A percentile compares a stretch with the other conserved stretches of the same genome.
Evolutionary conservation across 2,797 vertebrate genomes (phyloP).

Genomic region (Fratercula arctica): DNA sequence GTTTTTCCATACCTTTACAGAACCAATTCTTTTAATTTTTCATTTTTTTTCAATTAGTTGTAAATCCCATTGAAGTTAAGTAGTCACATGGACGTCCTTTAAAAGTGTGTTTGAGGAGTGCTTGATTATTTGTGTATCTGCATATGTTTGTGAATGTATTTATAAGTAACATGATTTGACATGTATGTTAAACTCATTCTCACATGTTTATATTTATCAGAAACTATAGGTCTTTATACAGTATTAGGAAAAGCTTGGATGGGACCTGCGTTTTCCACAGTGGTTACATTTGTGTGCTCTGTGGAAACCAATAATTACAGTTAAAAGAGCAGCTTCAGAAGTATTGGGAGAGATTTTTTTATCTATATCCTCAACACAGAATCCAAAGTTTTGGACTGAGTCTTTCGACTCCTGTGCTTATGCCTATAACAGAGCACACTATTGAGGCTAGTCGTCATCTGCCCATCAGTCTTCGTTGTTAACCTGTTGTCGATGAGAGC

Average conservation of each 20-base stretch:
- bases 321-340: background rate
- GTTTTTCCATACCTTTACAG: background rate
- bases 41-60: background rate
- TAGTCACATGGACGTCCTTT: background rate
- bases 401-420: accelerated
- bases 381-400: background rate
- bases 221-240: background rate
- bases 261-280: background rate
- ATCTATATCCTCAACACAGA: background rate
- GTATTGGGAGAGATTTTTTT: background rate
- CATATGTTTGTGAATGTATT: background rate
- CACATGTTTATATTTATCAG: background rate
- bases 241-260: background rate
- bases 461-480: background rate
- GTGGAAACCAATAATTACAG: background rate
- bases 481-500: background rate
- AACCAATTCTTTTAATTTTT: background rate
- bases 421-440: background rate
- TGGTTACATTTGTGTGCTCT: background rate
- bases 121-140: background rate
- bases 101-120: background rate
- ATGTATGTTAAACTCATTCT: background rate
- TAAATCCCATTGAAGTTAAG: background rate
- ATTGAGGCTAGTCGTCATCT: background rate
- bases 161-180: background rate